These are phyloP conservation scores for Oligia fasciuncula DNA, from an alignment of 2,888 invertebrate genomes.

Conservation along the genomic window DNA sequence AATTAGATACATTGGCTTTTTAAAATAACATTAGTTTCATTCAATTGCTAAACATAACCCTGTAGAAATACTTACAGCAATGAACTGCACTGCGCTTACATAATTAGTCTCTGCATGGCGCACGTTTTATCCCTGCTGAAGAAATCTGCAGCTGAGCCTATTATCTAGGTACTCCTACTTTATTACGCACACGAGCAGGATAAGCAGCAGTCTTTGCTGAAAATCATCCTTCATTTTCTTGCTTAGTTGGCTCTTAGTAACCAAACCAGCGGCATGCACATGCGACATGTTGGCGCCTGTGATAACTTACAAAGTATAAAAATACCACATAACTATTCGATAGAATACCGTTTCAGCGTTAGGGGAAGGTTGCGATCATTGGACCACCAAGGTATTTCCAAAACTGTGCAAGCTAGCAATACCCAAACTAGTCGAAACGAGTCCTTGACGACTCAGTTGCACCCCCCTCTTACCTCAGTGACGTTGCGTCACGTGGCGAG, in stretches of 20 bases:
- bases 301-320: not conserved
- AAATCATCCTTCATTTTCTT: not conserved
- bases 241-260: not conserved
- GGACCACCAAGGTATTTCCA: no score
- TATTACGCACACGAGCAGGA: not conserved
- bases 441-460: no score
- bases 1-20: not conserved
- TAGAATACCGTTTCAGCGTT: not conserved
- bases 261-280: not conserved
- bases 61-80: conserved; percentile 41
- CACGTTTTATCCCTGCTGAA: not conserved
- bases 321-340: not conserved
- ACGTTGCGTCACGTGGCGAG: no score
- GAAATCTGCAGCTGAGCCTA: not conserved
- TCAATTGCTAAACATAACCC: conserved; percentile 1
- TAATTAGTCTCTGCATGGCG: not conserved
- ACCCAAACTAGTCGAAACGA: no score
- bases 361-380: no score
- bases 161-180: no score
- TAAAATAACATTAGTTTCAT: not conserved
- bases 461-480: no score
- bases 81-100: conserved; percentile 14
- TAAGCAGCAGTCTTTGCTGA: not conserved
- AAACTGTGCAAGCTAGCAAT: no score
- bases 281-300: not conserved